Conservation (phyloP, 2,888 invertebrate genomes). For the Ametastegia equiseti region DNA sequence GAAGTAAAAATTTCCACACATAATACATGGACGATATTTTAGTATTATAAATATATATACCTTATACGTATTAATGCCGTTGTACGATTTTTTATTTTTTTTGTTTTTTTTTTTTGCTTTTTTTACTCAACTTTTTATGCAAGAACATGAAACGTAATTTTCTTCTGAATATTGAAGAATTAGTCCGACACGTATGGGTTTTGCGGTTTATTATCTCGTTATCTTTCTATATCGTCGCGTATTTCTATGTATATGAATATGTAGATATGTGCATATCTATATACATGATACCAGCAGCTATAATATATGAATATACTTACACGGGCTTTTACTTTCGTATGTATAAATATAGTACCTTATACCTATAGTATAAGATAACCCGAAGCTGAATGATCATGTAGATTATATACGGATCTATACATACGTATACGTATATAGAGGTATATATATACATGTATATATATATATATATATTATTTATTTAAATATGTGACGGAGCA, state of each 20-base stretch:
- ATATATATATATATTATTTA: background rate
- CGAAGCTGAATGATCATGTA: background rate
- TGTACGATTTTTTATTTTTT: too few species aligned
- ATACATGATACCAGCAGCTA: background rate
- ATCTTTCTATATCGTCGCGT: background rate
- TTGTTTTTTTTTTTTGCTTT: too few species aligned
- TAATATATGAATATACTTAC: background rate
- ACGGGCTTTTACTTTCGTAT: constrained; percentile 13
- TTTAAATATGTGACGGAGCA: background rate
- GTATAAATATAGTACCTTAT: background rate
- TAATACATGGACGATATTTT: too few species aligned
- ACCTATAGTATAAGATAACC: background rate
- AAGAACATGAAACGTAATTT: too few species aligned
- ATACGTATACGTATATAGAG: background rate
- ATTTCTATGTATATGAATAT: background rate
- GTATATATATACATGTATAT: background rate
- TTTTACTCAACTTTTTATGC: too few species aligned
- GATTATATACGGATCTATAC: background rate
- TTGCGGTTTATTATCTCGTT: background rate
- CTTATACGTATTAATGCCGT: too few species aligned
- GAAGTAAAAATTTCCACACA: too few species aligned
- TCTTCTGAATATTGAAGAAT: too few species aligned
- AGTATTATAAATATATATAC: too few species aligned
- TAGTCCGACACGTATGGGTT: too few species aligned
- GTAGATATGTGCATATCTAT: too few species aligned